Conservation (phyloP, 2,113 vertebrate species). For the Vulpes vulpes region DNA sequence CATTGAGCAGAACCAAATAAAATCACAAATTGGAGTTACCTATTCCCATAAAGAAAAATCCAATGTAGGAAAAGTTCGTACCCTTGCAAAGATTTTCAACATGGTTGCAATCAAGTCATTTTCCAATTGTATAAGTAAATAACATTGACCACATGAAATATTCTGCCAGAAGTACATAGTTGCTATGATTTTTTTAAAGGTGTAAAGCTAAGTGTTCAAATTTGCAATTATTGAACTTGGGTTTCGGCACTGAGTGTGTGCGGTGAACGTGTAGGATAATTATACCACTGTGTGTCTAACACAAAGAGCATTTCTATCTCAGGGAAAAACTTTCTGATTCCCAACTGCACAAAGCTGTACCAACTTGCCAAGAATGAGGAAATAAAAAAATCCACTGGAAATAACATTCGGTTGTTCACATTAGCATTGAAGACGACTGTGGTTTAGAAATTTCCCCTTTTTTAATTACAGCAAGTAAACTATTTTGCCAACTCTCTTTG, state of each 20-base stretch:
- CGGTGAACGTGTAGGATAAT: background rate
- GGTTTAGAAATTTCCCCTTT: constrained; percentile 84
- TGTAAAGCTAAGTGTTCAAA: constrained; percentile 65
- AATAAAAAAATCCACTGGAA: constrained; percentile 73
- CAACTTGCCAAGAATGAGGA: constrained; percentile 70
- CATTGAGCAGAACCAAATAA: constrained; percentile 63
- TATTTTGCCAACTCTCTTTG: constrained; percentile 82
- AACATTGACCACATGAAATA: constrained; percentile 65
- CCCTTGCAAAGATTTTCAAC: constrained; percentile 52
- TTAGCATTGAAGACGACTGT: constrained; percentile 83
- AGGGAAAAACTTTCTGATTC: constrained; percentile 62
- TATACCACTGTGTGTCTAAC: constrained; percentile 53
- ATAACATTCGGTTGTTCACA: constrained; percentile 81
- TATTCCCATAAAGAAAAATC: constrained; percentile 60
- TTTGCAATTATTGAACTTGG: constrained; percentile 56
- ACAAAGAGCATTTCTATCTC: constrained; percentile 57
- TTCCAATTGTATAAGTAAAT: constrained; percentile 67
- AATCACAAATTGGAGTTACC: constrained; percentile 73
- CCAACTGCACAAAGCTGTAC: constrained; percentile 54
- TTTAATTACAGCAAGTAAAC: constrained; percentile 84
- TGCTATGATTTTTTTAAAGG: constrained; percentile 44
- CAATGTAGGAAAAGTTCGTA: constrained; percentile 25
- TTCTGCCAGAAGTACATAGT: constrained; percentile 60
- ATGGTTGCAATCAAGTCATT: constrained; percentile 71
- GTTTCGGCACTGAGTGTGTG: constrained; percentile 12